These are phyloP conservation scores for Adelphocoris suturalis DNA, from an alignment of 2,888 invertebrate genomes.

Conservation along the genomic window DNA sequence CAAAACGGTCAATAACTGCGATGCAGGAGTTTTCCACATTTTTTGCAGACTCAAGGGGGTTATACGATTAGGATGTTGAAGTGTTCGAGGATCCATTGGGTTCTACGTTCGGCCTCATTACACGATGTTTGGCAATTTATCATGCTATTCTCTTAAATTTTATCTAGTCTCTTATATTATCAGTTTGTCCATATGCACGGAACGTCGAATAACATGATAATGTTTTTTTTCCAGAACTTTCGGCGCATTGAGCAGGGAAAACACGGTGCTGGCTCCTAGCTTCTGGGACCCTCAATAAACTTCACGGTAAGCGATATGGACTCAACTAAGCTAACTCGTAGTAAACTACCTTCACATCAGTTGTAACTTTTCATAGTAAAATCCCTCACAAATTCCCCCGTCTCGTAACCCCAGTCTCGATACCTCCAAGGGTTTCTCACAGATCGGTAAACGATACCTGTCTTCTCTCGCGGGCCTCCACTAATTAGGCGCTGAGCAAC, in stretches of 20 bases:
- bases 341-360: constrained; percentile 34
- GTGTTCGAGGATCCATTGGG: too few relatives aligned
- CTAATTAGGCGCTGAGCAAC: background rate
- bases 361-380: constrained; percentile 8
- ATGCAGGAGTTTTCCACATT: too few relatives aligned
- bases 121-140: too few relatives aligned
- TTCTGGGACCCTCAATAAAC: constrained; percentile 6
- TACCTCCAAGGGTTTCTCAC: constrained; percentile 5
- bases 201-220: background rate
- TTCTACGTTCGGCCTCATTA: too few relatives aligned
- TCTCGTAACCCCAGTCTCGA: background rate
- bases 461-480: background rate
- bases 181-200: too few relatives aligned
- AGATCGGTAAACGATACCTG: constrained; percentile 13
- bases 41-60: too few relatives aligned
- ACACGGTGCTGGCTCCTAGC: constrained; percentile 16
- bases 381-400: background rate
- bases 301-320: constrained; percentile 18
- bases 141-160: too few relatives aligned
- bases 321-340: background rate
- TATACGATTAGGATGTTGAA: too few relatives aligned
- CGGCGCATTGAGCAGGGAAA: background rate
- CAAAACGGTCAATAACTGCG: too few relatives aligned
- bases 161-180: too few relatives aligned
- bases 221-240: background rate